Conservation (phyloP, 2,797 vertebrate genomes). For the Dicrostonyx torquatus region DNA sequence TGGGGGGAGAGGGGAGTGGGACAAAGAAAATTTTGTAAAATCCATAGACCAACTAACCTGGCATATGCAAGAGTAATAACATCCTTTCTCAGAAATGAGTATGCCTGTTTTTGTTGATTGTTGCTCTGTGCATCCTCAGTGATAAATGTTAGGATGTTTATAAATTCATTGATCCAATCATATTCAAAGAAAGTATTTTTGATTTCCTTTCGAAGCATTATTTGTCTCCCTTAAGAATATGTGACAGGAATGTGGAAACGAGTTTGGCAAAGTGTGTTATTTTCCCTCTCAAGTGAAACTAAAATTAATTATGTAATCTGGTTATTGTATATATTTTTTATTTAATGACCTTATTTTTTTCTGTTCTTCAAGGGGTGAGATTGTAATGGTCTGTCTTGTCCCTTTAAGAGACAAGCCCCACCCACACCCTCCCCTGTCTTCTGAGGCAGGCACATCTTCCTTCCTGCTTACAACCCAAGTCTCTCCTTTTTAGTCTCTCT, state of each 20-base stretch:
- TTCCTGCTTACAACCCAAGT: too few species aligned
- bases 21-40: background rate
- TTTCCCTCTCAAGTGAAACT: background rate
- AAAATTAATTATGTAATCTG: background rate
- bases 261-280: background rate
- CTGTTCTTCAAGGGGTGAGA: background rate
- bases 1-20: too few species aligned
- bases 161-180: background rate
- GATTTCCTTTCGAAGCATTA: background rate
- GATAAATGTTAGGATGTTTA: background rate
- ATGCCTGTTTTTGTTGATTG: background rate
- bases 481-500: too few species aligned
- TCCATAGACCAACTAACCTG: background rate
- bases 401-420: too few species aligned
- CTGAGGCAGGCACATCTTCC: too few species aligned
- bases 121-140: background rate
- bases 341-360: background rate
- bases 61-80: accelerated
- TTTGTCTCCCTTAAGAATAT: background rate
- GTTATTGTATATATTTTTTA: background rate
- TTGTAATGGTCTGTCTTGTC: background rate
- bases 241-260: background rate
- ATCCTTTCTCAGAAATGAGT: background rate
- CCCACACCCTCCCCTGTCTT: too few species aligned
- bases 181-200: background rate